Percentiles rank a stretch among this genome's conserved stretches.
These are phyloP conservation scores for Urocolius indicus DNA, from an alignment of 2,113 vertebrate species.

Conservation along the genomic window DNA sequence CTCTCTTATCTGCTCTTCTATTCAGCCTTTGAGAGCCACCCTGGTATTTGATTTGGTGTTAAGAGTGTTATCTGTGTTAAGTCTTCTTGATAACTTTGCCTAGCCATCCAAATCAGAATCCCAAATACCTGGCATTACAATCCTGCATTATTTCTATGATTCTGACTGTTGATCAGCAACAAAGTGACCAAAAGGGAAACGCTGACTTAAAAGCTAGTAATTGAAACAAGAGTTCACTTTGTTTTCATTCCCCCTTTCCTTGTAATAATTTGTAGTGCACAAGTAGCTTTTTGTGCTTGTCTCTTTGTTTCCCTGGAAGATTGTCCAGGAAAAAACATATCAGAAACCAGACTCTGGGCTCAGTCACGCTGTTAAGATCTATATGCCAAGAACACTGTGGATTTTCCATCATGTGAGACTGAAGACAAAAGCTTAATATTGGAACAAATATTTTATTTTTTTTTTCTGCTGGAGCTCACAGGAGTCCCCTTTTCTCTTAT, in stretches of 20 bases:
- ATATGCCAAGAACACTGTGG: neutral
- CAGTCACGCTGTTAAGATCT: neutral
- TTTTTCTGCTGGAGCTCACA: neutral
- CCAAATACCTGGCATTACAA: neutral
- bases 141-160: neutral
- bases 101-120: neutral
- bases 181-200: slow-evolving; percentile 32
- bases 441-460: neutral
- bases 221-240: neutral
- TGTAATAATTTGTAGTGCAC: neutral
- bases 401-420: neutral
- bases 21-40: neutral
- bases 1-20: neutral
- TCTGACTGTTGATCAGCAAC: neutral
- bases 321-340: neutral
- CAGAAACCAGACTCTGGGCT: neutral
- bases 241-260: neutral
- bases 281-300: neutral
- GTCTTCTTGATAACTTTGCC: neutral
- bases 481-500: neutral
- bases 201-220: neutral
- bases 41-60: neutral
- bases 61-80: neutral
- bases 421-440: neutral
- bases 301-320: neutral